phyloP scores from a whole-genome alignment of 2,113 vertebrate species.

The Peromyscus polionotus region DNA sequence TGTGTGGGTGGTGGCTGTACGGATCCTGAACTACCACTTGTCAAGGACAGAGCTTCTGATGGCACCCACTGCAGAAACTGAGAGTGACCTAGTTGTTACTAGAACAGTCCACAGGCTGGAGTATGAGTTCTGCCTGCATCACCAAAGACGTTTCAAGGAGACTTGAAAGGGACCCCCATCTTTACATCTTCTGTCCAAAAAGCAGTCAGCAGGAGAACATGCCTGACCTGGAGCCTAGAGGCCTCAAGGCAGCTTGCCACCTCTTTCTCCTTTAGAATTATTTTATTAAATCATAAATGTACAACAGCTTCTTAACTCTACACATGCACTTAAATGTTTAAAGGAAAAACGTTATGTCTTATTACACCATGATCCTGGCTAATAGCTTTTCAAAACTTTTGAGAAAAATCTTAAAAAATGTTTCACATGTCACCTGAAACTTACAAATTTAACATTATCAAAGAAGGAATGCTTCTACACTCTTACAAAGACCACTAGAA shows the following conservation, averaged over 20 bases:
- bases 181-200: neutral
- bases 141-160: neutral
- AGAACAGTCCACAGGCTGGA: neutral
- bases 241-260: neutral
- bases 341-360: slow-evolving; percentile 93
- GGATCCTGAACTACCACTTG: neutral
- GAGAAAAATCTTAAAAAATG: slow-evolving; percentile 94
- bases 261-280: slow-evolving; percentile 91
- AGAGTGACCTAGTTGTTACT: neutral
- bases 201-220: neutral
- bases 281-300: slow-evolving; percentile 96
- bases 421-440: slow-evolving; percentile 94
- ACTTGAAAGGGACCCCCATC: neutral
- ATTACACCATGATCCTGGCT: slow-evolving; percentile 95
- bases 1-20: neutral
- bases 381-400: slow-evolving; percentile 93
- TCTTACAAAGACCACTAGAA: slow-evolving; percentile 94
- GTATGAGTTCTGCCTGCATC: neutral
- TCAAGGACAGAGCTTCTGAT: neutral
- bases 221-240: neutral
- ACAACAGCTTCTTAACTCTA: slow-evolving; percentile 96
- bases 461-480: slow-evolving; percentile 94
- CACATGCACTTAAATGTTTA: slow-evolving; percentile 94
- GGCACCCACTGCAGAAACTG: neutral
- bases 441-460: slow-evolving; percentile 95